These are phyloP conservation scores for Sprattus sprattus DNA, from an alignment of 2,113 vertebrate species.

Conservation along the genomic window DNA sequence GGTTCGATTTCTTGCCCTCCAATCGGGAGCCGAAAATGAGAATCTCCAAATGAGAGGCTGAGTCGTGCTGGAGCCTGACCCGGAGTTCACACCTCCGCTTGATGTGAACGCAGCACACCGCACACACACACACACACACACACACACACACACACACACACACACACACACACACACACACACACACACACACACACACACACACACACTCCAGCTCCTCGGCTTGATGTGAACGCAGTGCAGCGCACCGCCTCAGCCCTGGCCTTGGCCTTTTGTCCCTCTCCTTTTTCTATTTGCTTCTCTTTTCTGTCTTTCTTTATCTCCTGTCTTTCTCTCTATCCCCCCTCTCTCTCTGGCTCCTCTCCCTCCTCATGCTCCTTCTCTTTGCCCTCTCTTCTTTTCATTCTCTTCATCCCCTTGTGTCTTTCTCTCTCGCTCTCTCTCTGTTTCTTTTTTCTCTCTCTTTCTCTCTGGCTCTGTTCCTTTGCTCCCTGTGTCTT, in stretches of 20 bases:
- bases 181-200: too few relatives aligned
- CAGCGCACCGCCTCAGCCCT: constrained; percentile 27
- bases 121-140: constrained; percentile 39
- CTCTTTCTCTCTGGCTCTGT: not conserved
- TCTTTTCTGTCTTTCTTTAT: not conserved
- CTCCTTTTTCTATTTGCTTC: too few relatives aligned
- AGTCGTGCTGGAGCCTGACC: constrained; percentile 75
- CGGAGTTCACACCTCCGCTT: constrained; percentile 71
- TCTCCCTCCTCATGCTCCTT: too few relatives aligned
- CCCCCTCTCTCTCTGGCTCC: too few relatives aligned
- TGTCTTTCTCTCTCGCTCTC: not conserved
- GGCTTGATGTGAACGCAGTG: constrained; percentile 41
- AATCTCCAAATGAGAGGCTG: constrained; percentile 76
- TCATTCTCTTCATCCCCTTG: not conserved
- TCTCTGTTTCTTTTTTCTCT: not conserved
- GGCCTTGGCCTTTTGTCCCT: not conserved
- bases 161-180: constrained; percentile 54
- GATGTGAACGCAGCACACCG: constrained; percentile 44
- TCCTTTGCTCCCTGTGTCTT: not conserved
- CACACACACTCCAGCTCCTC: too few relatives aligned
- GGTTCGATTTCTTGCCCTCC: constrained; percentile 74
- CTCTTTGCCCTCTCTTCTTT: not conserved
- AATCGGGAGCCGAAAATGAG: constrained; percentile 76
- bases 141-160: constrained; percentile 57
- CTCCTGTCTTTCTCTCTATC: not conserved